Percentiles rank a stretch among this genome's conserved stretches.
phyloP scores from a whole-genome alignment of 2,797 vertebrate species.

The Momotus momota region DNA sequence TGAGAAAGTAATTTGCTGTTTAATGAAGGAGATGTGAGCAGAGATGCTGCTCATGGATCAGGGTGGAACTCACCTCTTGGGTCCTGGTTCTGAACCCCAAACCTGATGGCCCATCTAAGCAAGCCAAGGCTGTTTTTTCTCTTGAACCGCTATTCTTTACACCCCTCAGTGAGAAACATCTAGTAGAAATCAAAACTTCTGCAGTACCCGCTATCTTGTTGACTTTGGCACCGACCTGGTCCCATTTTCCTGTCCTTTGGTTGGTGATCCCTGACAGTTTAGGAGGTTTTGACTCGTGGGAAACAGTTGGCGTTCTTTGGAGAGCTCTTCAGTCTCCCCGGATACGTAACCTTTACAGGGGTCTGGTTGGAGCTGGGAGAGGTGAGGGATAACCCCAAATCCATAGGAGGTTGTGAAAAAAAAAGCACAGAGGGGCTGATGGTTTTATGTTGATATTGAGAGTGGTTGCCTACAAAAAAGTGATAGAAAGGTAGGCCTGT shows the following conservation, averaged over 20 bases:
- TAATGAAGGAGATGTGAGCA: not conserved
- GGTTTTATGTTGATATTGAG: not conserved
- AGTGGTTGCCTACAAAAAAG: not conserved
- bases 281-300: not conserved
- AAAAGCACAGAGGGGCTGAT: not conserved
- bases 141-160: not conserved
- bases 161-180: not conserved
- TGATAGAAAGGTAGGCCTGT: not conserved
- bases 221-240: not conserved
- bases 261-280: not conserved
- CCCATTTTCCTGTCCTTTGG: not conserved
- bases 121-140: not conserved
- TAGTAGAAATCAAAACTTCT: not conserved
- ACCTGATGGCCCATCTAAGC: not conserved
- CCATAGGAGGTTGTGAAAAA: not conserved
- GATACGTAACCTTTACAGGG: not conserved
- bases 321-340: not conserved
- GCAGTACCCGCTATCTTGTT: not conserved
- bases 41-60: not conserved
- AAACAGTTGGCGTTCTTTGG: not conserved
- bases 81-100: not conserved
- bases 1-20: not conserved
- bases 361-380: not conserved
- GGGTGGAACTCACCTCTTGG: not conserved
- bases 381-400: not conserved